Evolutionary conservation across 1,140 invertebrate species (phyloP), one percentile per base, ranked within the genome.

Genomic region (Lordiphosa stackelbergi): DNA sequence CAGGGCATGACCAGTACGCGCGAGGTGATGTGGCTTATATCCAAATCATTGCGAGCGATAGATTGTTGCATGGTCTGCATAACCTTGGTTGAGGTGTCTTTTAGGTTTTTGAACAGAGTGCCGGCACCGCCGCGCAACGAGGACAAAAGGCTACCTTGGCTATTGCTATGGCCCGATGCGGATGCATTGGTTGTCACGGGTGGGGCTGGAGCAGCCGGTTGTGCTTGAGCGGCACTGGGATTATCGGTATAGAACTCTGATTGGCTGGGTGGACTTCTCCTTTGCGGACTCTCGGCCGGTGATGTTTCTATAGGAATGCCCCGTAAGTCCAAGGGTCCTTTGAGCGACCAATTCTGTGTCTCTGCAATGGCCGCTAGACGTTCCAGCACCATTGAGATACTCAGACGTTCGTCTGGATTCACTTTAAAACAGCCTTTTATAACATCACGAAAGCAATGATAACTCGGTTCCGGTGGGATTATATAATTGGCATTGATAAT

Each of bases 401-500:
- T 92, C 40, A 96, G 89, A 51, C 97, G 91, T 55, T 87, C 73
- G 2, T 43, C 56, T 0, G 97, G 97, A 85, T 97, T 94, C 7
- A 96, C 91, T 68, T 92, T 91, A 22, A 99, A 91, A 89, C 95
- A 96, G 19, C 94, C 93, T 85, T 91, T 95, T 64, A 99, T 97
- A 42, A 99, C 91, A 69, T 97, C 94, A 89, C 98, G 94, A 84
- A 98, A 95, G 85, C 95, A 94, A 53, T 92, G 90, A 85, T 94
- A 95, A 69, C 93, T 91, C 53, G 92, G 91, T 89, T 97, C 95
- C 53, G 91, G 91, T 11, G 92, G 91, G 58, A 97, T 94, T 42
- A 98, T 91, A 88, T 96, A 99, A 85, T 99, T 99, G 59, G 94
- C 97, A 90, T 99, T 99, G 5, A 99, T 90, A 68, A 99, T 99